A percentile compares a stretch with the other conserved stretches of the same genome.
These are phyloP conservation scores for Labia minor DNA, from an alignment of 2,888 invertebrate genomes.

Conservation along the genomic window DNA sequence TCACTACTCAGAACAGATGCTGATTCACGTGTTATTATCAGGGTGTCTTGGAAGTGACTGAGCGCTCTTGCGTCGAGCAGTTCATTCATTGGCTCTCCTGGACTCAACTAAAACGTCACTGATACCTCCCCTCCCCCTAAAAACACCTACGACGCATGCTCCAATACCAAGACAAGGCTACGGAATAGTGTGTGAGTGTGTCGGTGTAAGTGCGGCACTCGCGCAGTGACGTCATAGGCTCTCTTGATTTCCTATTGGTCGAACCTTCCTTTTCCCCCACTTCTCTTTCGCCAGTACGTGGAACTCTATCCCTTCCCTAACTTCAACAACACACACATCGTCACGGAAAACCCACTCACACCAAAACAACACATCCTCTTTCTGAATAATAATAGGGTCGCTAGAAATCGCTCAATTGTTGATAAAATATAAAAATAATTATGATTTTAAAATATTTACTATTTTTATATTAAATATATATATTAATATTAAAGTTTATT, in stretches of 20 bases:
- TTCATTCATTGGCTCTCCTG: neutral
- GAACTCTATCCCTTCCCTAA: neutral
- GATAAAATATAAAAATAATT: no score
- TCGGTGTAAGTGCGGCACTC: neutral
- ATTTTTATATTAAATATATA: no score
- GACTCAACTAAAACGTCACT: neutral
- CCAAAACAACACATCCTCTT: neutral
- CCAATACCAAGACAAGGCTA: neutral
- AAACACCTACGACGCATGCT: neutral
- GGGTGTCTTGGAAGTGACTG: neutral
- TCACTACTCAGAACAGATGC: neutral
- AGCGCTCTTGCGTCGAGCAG: neutral
- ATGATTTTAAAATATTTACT: no score
- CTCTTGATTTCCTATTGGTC: neutral
- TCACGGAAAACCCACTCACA: neutral
- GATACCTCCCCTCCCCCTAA: neutral
- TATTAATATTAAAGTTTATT: no score
- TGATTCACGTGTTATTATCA: neutral
- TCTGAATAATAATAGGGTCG: neutral
- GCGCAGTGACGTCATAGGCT: neutral
- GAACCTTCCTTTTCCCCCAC: neutral
- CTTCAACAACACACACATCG: neutral
- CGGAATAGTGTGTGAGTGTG: neutral
- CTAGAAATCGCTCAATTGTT: neutral
- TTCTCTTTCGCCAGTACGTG: neutral